Base-by-base conservation (phyloP, 2,888 invertebrate species). In the Lycocerus yunnanus region DNA sequence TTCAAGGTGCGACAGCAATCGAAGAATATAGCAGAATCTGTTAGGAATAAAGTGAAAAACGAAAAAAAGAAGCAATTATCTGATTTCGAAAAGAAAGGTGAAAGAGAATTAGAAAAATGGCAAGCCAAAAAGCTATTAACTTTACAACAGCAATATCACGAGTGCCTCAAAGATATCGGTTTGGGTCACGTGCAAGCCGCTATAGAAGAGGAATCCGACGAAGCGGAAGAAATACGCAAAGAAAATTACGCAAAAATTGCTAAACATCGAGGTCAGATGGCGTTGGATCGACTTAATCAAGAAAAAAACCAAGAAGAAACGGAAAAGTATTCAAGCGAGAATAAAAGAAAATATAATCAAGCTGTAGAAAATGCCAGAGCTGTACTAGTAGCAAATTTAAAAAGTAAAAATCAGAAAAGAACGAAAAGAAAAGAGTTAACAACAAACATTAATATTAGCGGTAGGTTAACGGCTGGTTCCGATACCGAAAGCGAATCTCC, bases 1-100 rank as follows among this genome's bases (percentile, higher is more conserved):
- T 73, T 76, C 66, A 65, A 91, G 91, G 91, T 91, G 43, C 88
- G 92, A 18, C 89, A 91, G 78, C 90, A 91, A 80, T 91, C 91
- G 0, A 92, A 90, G 80, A 89, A 90, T 78, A 87, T 92, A 78
- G 91, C 92, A 1, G 88, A 88, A 60, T 84, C 86, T 78, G 83
- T 91, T 73, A 85, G 91, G 0, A 88, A 90, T 72, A 88, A 89
- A 78, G 89, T 90, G 0, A 88, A 88, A 58, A 86, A 86, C 58
- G 89, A 90, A 77, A 88, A 89, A 75, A 84, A 86, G 65, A 88
- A 88, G 20, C 89, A 90, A 79, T 79, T 89, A 21, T 84, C 86
- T 24, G 87, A 88, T 76, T 84, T 90, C 21, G 88, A 90, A 78
- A 86, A 88, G 72, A 87, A 88, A 58, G 88, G 89, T 66, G 87